phyloP scores from a whole-genome alignment of 2,797 vertebrate genomes.

The Cyclopterus lumpus region DNA sequence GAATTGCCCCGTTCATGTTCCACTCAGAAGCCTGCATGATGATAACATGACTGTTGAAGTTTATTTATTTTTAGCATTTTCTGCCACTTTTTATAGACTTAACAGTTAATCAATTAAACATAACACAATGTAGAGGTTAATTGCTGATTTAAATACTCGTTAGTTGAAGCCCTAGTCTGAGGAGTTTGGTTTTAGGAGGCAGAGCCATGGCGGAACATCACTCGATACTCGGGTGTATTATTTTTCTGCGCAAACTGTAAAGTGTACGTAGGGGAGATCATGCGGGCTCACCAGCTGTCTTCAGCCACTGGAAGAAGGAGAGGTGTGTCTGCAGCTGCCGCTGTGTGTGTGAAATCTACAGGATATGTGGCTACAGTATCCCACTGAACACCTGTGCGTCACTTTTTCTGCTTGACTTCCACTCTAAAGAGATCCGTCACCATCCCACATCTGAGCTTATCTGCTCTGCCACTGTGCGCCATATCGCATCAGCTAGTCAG shows the following conservation, averaged over 20 bases:
- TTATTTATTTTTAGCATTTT: background rate
- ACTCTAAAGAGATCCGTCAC: constrained; percentile 78
- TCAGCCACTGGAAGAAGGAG: constrained; percentile 35
- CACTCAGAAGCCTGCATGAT: background rate
- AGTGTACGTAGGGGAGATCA: constrained; percentile 39
- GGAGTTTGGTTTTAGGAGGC: constrained; percentile 12
- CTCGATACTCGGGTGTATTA: constrained; percentile 44
- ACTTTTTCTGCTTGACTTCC: constrained; percentile 78
- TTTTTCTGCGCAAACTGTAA: constrained; percentile 34
- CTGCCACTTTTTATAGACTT: background rate
- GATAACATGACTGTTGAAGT: background rate
- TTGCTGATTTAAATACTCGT: background rate
- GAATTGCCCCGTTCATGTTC: background rate
- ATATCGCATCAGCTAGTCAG: constrained; percentile 56
- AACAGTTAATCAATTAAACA: background rate
- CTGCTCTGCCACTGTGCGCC: constrained; percentile 42
- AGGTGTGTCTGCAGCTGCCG: constrained; percentile 62
- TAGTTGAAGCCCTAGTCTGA: background rate
- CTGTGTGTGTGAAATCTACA: constrained; percentile 57
- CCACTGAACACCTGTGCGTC: constrained; percentile 82
- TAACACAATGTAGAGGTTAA: background rate
- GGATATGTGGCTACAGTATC: constrained; percentile 73
- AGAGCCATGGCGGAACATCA: constrained; percentile 16
- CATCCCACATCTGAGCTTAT: constrained; percentile 65
- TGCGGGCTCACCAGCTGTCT: constrained; percentile 70